Percentiles rank a stretch among this genome's conserved stretches.
phyloP scores from a whole-genome alignment of 2,888 invertebrate genomes.

The Ramazzottius varieornatus region DNA sequence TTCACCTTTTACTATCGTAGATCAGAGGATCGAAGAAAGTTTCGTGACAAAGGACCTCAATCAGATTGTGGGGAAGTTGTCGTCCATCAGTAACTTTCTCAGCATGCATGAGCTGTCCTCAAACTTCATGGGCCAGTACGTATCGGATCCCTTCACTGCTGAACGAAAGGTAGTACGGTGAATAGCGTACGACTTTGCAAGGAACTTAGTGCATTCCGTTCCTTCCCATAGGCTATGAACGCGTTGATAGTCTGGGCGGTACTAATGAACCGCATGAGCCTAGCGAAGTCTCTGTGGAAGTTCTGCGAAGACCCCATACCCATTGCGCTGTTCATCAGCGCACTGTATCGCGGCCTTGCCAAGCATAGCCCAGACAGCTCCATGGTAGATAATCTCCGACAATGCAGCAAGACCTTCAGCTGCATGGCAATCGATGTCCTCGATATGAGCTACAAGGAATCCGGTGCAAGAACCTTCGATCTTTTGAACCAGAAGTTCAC shows the following conservation, averaged over 20 bases:
- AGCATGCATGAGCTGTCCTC: neutral
- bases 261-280: constrained; percentile 16
- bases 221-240: constrained; percentile 14
- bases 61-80: neutral
- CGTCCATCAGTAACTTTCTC: neutral
- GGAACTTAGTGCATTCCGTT: neutral
- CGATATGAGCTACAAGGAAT: constrained; percentile 11
- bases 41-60: neutral
- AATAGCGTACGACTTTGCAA: neutral
- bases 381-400: constrained; percentile 14
- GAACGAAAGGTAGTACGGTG: neutral
- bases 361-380: constrained; percentile 16
- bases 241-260: constrained; percentile 20
- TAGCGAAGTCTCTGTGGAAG: constrained; percentile 20
- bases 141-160: neutral
- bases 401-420: constrained; percentile 9
- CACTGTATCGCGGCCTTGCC: constrained; percentile 16
- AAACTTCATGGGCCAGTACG: neutral
- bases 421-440: constrained; percentile 14
- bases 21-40: neutral
- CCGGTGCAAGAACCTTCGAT: constrained; percentile 11
- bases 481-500: constrained; percentile 11
- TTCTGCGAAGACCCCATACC: constrained; percentile 20
- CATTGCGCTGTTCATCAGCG: constrained; percentile 18
- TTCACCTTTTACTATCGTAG: neutral